Conservation (phyloP, 2,113 vertebrate genomes). For the Centropus bengalensis region DNA sequence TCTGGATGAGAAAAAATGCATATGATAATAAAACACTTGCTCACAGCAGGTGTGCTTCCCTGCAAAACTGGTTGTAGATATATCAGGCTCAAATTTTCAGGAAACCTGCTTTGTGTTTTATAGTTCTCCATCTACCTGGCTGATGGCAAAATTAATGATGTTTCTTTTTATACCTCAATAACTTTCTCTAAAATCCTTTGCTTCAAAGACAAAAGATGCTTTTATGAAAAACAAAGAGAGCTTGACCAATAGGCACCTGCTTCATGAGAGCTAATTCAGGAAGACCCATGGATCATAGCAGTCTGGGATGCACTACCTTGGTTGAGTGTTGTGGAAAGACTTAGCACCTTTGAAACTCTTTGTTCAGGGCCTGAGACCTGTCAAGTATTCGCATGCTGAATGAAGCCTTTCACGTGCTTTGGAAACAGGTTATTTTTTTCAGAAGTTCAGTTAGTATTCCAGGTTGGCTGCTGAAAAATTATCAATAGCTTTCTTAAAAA, state of each 20-base stretch:
- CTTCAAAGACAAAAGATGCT: neutral
- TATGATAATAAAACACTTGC: neutral
- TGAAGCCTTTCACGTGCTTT: neutral
- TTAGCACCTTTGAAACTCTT: neutral
- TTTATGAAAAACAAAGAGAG: neutral
- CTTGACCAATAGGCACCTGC: neutral
- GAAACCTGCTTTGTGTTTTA: neutral
- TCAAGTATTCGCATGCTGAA: neutral
- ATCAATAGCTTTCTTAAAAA: conserved; percentile 36
- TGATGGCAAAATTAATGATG: neutral
- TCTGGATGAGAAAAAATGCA: conserved; percentile 11
- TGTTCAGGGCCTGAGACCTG: neutral
- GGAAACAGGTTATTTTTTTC: neutral
- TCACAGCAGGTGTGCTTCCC: neutral
- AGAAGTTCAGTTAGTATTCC: conserved; percentile 8
- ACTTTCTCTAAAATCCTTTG: neutral
- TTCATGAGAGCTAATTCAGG: neutral
- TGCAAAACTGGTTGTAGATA: neutral
- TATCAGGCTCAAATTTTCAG: neutral
- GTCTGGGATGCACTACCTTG: neutral
- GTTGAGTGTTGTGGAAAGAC: neutral
- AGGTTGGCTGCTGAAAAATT: conserved; percentile 53
- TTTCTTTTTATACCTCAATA: neutral
- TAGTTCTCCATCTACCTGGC: neutral
- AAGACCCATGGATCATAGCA: neutral